These are phyloP conservation scores for Psophia crepitans DNA, from an alignment of 2,113 vertebrate genomes.

Conservation along the genomic window DNA sequence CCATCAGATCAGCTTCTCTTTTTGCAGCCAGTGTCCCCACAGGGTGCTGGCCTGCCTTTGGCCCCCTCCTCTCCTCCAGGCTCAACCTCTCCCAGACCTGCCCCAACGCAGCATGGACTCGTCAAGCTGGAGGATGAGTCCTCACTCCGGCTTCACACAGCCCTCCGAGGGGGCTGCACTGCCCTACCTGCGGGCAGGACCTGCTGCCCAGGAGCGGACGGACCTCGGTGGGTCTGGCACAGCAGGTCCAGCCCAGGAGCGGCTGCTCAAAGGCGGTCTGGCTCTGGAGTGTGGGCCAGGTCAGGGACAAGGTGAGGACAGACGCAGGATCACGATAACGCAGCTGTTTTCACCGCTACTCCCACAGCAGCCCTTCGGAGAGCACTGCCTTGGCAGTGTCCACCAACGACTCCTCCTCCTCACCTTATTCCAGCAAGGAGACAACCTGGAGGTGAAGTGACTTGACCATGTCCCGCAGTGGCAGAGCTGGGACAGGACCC, in stretches of 20 bases:
- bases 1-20: not conserved
- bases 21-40: not conserved
- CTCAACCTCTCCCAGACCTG: not conserved
- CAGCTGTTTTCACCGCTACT: not conserved
- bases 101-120: fast-evolving
- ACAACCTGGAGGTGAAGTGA: not conserved
- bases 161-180: fast-evolving
- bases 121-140: fast-evolving
- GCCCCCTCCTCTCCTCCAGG: not conserved
- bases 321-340: fast-evolving
- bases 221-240: not conserved
- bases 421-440: not conserved
- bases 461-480: not conserved
- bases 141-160: fast-evolving
- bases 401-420: not conserved
- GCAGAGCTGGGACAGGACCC: not conserved
- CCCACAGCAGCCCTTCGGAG: not conserved
- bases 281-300: not conserved
- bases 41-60: not conserved
- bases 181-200: not conserved
- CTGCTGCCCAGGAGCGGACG: fast-evolving
- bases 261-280: not conserved
- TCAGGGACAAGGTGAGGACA: fast-evolving
- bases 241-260: not conserved
- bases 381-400: fast-evolving